Evolutionary conservation across 2,113 vertebrate species (phyloP).

Genomic region (Sardina pilchardus): DNA sequence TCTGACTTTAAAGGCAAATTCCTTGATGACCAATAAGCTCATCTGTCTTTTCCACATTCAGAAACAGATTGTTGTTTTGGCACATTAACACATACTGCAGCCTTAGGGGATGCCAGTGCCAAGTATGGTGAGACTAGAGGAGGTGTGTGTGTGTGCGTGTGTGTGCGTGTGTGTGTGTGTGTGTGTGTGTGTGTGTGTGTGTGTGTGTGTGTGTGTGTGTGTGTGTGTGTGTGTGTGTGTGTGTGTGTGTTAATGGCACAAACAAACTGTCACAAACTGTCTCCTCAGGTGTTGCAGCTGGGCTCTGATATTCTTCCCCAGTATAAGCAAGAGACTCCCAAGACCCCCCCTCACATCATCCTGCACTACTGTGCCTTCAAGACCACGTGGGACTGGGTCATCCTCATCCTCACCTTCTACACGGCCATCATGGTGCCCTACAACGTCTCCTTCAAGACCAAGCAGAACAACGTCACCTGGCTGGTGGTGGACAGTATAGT

Average conservation of each 20-base stretch:
- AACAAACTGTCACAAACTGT: not conserved
- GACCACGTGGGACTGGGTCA: conserved; percentile 99
- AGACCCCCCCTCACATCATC: conserved; percentile 96
- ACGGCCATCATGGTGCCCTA: conserved; percentile 97
- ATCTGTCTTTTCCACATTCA: not conserved
- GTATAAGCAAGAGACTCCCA: conserved; percentile 97
- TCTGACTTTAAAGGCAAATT: not conserved
- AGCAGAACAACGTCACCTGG: conserved; percentile 98
- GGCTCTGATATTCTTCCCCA: conserved; percentile 96
- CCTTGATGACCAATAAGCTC: not conserved
- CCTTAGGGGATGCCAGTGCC: too few species aligned
- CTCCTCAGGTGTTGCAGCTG: conserved; percentile 87
- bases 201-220: conserved; percentile 20
- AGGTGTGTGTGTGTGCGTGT: not conserved
- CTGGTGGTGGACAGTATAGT: conserved; percentile 96
- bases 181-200: conserved; percentile 5
- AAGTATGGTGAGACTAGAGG: too few species aligned
- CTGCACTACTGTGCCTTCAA: conserved; percentile 97
- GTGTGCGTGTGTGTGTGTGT: not conserved
- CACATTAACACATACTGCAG: too few species aligned
- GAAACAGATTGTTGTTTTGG: too few species aligned
- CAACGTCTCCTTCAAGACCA: conserved; percentile 97
- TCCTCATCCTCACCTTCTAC: conserved; percentile 96
- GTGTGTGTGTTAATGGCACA: not conserved
- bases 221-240: conserved; percentile 22